Percentiles rank a stretch among this genome's conserved stretches.
These are phyloP conservation scores for Ectobius pallidus DNA, from an alignment of 2,888 invertebrate genomes.

Conservation along the genomic window DNA sequence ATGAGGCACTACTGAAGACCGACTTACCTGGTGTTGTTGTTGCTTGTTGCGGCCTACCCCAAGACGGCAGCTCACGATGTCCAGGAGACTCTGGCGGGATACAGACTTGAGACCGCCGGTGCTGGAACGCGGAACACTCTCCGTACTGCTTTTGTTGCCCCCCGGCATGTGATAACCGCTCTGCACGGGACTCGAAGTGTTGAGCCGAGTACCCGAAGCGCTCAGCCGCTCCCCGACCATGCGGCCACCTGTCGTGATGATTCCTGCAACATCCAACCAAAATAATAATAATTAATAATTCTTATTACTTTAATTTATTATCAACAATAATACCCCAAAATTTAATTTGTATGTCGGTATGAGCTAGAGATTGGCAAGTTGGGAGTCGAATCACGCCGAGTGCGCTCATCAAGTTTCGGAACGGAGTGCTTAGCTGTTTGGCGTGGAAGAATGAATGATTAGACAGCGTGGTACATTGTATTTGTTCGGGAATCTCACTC, in stretches of 20 bases:
- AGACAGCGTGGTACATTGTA: too few relatives aligned
- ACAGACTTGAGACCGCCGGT: slow-evolving; percentile 60
- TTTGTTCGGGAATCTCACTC: too few relatives aligned
- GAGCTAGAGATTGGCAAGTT: too few relatives aligned
- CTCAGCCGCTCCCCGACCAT: slow-evolving; percentile 59
- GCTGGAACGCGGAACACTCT: slow-evolving; percentile 53
- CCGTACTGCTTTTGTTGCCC: slow-evolving; percentile 58
- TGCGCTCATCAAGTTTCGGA: too few relatives aligned
- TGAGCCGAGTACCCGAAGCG: slow-evolving; percentile 54
- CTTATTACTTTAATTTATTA: too few relatives aligned
- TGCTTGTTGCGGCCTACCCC: slow-evolving; percentile 56
- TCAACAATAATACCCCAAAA: too few relatives aligned
- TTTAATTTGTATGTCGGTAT: too few relatives aligned
- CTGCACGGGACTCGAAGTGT: slow-evolving; percentile 48
- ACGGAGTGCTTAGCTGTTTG: too few relatives aligned
- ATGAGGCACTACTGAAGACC: too few relatives aligned
- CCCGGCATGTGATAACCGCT: slow-evolving; percentile 49
- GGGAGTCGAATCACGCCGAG: too few relatives aligned
- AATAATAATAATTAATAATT: too few relatives aligned
- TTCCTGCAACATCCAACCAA: slow-evolving; percentile 48
- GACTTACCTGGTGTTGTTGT: slow-evolving; percentile 46
- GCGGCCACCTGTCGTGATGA: slow-evolving; percentile 53
- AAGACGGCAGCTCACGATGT: slow-evolving; percentile 81
- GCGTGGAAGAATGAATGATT: too few relatives aligned
- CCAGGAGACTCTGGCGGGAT: slow-evolving; percentile 67